These are phyloP conservation scores for Macropodus opercularis DNA, from an alignment of 2,797 vertebrate species.

Conservation along the genomic window DNA sequence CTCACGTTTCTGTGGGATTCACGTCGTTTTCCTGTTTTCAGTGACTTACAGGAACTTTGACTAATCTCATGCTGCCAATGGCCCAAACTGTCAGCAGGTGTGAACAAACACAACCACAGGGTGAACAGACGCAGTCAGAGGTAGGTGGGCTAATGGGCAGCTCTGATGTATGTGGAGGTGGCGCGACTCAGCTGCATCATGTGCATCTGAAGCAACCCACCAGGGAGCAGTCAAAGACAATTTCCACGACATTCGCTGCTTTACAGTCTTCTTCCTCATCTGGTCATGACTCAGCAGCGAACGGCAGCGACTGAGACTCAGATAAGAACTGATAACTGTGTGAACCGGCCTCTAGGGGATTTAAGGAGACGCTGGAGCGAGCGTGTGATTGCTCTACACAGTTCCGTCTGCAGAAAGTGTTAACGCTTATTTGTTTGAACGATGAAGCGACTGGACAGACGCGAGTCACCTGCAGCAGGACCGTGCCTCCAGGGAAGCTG, in stretches of 20 bases:
- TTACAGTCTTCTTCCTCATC: too few relatives aligned
- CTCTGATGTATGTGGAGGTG: too few relatives aligned
- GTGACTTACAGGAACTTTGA: background rate
- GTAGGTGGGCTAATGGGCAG: constrained; percentile 26
- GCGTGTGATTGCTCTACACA: too few relatives aligned
- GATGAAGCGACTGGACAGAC: too few relatives aligned
- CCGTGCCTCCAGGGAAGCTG: constrained; percentile 93
- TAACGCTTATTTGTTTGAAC: too few relatives aligned
- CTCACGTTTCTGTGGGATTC: background rate
- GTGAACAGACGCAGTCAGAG: constrained; percentile 24
- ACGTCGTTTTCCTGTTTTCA: background rate
- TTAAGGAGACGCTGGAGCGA: too few relatives aligned
- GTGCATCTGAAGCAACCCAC: background rate
- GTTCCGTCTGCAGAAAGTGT: too few relatives aligned
- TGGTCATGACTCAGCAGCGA: too few relatives aligned
- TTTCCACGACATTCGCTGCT: background rate
- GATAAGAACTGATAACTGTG: too few relatives aligned
- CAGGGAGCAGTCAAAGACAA: background rate
- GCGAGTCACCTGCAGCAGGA: constrained; percentile 92
- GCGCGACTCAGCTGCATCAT: too few relatives aligned
- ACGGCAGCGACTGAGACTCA: too few relatives aligned
- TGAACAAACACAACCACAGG: constrained; percentile 35
- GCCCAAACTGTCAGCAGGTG: constrained; percentile 29
- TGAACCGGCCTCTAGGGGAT: too few relatives aligned
- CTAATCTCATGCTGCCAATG: constrained; percentile 10